A percentile compares a stretch with the other conserved stretches of the same genome.
phyloP scores from a whole-genome alignment of 2,113 vertebrate species.

The Pyxicephalus adspersus region DNA sequence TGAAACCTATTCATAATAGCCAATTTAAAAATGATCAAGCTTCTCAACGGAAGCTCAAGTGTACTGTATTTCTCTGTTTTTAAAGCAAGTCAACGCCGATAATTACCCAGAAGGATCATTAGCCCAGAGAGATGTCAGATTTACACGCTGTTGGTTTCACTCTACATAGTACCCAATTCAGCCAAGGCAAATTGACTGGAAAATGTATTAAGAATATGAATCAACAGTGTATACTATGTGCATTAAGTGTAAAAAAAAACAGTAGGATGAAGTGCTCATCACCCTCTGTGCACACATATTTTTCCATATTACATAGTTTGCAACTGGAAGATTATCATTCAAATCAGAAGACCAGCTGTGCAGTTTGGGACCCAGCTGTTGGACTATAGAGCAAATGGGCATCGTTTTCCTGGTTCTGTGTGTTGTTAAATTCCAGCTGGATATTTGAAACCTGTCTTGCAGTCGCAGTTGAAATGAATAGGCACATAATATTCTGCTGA shows the following conservation, averaged over 20 bases:
- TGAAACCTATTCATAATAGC: constrained; percentile 61
- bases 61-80: constrained; percentile 60
- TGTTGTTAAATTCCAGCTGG: constrained; percentile 65
- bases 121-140: constrained; percentile 55
- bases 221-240: constrained; percentile 29
- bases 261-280: constrained; percentile 58
- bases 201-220: constrained; percentile 58
- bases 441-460: constrained; percentile 67
- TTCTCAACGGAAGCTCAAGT: constrained; percentile 59
- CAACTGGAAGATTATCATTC: constrained; percentile 64
- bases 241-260: constrained; percentile 57
- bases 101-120: constrained; percentile 60
- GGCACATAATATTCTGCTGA: constrained; percentile 64
- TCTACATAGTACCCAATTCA: constrained; percentile 57
- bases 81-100: constrained; percentile 58
- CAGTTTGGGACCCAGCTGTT: constrained; percentile 63
- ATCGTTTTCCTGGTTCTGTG: constrained; percentile 65
- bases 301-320: constrained; percentile 64
- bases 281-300: constrained; percentile 59
- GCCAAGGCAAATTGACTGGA: constrained; percentile 61
- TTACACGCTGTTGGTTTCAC: constrained; percentile 55
- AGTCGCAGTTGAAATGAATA: constrained; percentile 67
- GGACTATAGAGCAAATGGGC: constrained; percentile 60
- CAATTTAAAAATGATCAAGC: constrained; percentile 60
- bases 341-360: constrained; percentile 65